phyloP scores from a whole-genome alignment of 1,140 invertebrate species.

The Nasonia giraulti region DNA sequence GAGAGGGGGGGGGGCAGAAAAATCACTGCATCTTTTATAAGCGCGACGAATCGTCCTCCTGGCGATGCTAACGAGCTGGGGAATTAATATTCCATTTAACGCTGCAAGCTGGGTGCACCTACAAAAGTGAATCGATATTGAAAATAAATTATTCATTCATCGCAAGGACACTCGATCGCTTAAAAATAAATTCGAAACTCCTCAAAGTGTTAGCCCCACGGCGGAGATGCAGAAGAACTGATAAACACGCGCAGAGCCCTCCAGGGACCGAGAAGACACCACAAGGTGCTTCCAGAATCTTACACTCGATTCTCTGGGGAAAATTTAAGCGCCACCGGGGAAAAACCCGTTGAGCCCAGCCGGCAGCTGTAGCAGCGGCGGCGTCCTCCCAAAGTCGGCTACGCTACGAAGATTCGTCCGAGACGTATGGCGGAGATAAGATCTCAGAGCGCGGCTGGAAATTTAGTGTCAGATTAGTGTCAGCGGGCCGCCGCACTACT shows the following conservation, averaged over 20 bases:
- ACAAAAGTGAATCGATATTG: too few species aligned
- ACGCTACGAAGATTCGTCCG: neutral
- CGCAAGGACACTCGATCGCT: too few species aligned
- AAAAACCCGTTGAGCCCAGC: slow-evolving; percentile 25
- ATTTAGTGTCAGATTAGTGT: slow-evolving; percentile 65
- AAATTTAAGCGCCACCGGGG: slow-evolving; percentile 14
- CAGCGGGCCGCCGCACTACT: slow-evolving; percentile 53
- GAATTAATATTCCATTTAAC: slow-evolving; percentile 6
- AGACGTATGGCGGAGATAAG: slow-evolving; percentile 50
- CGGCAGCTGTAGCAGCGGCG: neutral
- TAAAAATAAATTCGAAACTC: too few species aligned
- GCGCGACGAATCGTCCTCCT: neutral
- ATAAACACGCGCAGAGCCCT: neutral
- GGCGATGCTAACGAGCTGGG: neutral
- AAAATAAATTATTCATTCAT: too few species aligned
- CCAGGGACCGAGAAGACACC: neutral
- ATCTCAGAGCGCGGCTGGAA: slow-evolving; percentile 53
- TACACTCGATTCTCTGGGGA: neutral
- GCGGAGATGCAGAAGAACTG: too few species aligned
- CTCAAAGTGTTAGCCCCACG: too few species aligned
- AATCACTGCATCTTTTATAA: slow-evolving; percentile 19
- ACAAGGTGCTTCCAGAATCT: neutral
- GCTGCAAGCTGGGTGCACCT: too few species aligned
- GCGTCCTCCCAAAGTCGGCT: neutral
- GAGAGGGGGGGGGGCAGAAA: neutral